phyloP scores from a whole-genome alignment of 2,113 vertebrate species.

The Thomomys bottae region DNA sequence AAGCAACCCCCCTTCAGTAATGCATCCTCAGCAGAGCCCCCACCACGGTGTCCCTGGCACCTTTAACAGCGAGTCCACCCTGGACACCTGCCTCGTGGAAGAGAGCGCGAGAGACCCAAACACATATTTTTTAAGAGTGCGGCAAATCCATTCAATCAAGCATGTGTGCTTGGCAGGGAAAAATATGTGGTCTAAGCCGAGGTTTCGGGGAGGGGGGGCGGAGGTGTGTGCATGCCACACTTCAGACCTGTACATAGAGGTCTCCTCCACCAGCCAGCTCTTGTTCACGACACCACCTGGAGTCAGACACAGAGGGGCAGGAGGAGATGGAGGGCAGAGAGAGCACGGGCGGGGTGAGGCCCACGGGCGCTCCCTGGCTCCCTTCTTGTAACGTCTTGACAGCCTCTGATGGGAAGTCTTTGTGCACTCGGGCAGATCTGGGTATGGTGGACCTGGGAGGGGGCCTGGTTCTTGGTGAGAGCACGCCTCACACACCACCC shows the following conservation, averaged over 20 bases:
- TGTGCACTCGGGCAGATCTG: neutral
- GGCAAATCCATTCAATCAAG: neutral
- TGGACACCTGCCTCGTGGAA: no score
- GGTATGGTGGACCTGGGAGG: neutral
- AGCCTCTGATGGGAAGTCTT: neutral
- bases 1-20: no score
- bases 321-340: no score
- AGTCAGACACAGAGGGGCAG: neutral
- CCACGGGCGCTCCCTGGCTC: neutral
- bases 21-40: no score
- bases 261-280: neutral
- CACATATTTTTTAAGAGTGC: conserved; percentile 41
- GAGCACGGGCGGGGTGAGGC: no score
- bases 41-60: no score
- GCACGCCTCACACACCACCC: neutral
- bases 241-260: neutral
- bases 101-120: no score
- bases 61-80: no score
- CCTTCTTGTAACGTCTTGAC: neutral
- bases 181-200: neutral
- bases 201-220: neutral
- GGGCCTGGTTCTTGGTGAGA: neutral
- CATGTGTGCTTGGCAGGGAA: neutral
- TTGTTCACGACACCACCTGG: neutral
- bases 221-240: neutral